A percentile compares a stretch with the other conserved stretches of the same genome.
phyloP scores from a whole-genome alignment of 2,797 vertebrate genomes.

The Erethizon dorsatum region DNA sequence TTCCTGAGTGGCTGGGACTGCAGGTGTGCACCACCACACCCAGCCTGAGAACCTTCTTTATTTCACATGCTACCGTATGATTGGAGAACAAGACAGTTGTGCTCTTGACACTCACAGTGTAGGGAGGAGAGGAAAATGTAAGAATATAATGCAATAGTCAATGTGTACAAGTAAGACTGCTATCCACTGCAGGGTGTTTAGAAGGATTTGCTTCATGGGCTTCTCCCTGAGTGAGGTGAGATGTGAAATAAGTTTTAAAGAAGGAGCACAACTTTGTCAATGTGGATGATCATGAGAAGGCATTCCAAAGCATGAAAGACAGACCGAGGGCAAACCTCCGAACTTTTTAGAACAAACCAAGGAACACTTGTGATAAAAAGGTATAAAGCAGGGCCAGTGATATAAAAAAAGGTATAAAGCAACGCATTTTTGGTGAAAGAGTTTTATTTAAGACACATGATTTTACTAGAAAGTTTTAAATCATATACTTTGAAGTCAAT shows the following conservation, averaged over 20 bases:
- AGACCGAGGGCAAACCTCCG: background rate
- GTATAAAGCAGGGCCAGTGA: background rate
- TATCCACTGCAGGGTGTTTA: background rate
- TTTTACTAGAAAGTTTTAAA: conserved; percentile 47
- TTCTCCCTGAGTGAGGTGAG: background rate
- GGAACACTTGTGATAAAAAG: conserved; percentile 29
- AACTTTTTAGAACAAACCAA: conserved; percentile 43
- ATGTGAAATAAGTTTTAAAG: background rate
- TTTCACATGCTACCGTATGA: background rate
- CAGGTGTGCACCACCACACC: background rate
- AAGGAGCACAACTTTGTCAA: background rate
- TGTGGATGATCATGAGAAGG: background rate
- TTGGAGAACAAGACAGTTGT: background rate
- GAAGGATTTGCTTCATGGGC: background rate
- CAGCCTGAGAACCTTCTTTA: background rate
- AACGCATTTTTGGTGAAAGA: background rate
- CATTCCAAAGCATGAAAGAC: background rate
- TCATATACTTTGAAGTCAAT: background rate
- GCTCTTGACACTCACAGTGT: background rate
- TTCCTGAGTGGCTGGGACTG: background rate
- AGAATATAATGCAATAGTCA: too few species aligned
- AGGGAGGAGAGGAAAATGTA: background rate
- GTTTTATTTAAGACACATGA: conserved; percentile 45
- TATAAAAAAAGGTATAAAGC: background rate
- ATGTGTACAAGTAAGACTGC: background rate